Percentiles rank a stretch among this genome's conserved stretches.
These are phyloP conservation scores for Lagopus leucura DNA, from an alignment of 2,113 vertebrate species.

Conservation along the genomic window DNA sequence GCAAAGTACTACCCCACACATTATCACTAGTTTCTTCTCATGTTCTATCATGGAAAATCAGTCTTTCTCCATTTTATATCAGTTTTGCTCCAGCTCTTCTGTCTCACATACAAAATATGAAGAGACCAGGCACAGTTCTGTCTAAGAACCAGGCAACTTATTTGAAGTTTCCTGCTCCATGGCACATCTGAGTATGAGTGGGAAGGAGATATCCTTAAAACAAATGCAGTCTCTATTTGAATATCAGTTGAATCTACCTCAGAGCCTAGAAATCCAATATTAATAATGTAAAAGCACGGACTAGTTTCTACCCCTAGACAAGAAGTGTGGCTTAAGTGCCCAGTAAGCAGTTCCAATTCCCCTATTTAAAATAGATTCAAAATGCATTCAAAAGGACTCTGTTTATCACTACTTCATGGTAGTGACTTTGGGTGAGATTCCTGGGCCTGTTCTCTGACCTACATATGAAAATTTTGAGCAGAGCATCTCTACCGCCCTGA, in stretches of 20 bases:
- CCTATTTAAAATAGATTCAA: not conserved
- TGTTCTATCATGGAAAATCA: not conserved
- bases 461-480: not conserved
- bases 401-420: not conserved
- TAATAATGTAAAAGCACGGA: not conserved
- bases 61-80: not conserved
- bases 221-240: not conserved
- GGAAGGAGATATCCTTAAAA: not conserved
- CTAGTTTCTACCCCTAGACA: not conserved
- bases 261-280: not conserved
- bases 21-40: not conserved
- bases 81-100: not conserved
- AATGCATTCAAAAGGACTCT: not conserved
- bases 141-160: not conserved
- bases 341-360: not conserved
- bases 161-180: not conserved
- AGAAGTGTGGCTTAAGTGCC: not conserved
- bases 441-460: not conserved
- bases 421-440: not conserved
- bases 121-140: not conserved
- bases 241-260: not conserved
- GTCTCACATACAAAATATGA: fast-evolving
- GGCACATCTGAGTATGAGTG: not conserved
- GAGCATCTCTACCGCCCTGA: not conserved
- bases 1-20: not conserved